Evolutionary conservation across 2,113 vertebrate species (phyloP).

Genomic region (Podiceps cristatus): DNA sequence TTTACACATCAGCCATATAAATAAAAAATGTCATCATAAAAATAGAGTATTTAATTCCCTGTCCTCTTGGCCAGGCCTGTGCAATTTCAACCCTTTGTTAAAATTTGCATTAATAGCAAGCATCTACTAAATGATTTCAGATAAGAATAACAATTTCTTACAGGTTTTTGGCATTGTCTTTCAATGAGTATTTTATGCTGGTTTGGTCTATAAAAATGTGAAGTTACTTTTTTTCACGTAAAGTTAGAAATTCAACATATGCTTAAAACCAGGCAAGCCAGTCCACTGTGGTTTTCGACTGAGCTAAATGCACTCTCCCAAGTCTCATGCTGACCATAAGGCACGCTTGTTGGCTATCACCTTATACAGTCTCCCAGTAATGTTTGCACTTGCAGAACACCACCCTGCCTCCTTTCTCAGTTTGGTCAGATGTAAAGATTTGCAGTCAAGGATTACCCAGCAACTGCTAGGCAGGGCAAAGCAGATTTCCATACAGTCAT

Average conservation of each 20-base stretch:
- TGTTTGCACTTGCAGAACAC: not conserved
- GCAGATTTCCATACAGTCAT: not conserved
- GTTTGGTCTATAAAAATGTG: not conserved
- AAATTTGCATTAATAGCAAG: not conserved
- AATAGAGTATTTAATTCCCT: not conserved
- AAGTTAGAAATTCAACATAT: not conserved
- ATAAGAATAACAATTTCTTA: not conserved
- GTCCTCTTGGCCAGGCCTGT: not conserved
- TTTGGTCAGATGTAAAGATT: not conserved
- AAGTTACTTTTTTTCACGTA: not conserved
- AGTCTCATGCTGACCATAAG: not conserved
- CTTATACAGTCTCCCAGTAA: not conserved
- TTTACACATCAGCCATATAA: not conserved
- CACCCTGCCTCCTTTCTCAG: not conserved
- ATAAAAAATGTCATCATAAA: not conserved
- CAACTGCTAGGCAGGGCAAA: not conserved
- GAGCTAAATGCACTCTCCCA: not conserved
- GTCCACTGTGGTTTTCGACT: not conserved
- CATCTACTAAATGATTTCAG: not conserved
- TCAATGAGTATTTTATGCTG: not conserved
- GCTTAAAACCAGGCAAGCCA: not conserved
- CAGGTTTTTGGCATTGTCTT: not conserved
- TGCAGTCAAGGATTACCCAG: not conserved
- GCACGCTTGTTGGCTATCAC: not conserved
- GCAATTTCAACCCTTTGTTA: not conserved